These are phyloP conservation scores for Neuroterus valhalla DNA, from an alignment of 1,140 invertebrate species.

Conservation along the genomic window DNA sequence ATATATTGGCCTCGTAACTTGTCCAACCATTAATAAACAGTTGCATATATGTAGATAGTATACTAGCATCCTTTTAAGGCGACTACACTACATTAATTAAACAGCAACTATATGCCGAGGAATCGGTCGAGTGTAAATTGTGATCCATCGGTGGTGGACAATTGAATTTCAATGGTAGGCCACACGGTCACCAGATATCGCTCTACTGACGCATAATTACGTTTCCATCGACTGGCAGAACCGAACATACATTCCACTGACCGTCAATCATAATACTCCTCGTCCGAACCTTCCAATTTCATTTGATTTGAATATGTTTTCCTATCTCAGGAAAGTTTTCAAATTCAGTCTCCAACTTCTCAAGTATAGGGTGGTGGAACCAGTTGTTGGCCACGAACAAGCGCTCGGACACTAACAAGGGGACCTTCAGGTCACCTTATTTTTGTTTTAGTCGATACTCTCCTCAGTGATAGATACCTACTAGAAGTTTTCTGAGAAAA, in stretches of 20 bases:
- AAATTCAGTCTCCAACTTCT: too few species aligned
- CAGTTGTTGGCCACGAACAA: too few species aligned
- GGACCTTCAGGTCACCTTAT: too few species aligned
- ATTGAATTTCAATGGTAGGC: slow-evolving; percentile 28
- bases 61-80: slow-evolving; percentile 13
- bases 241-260: not conserved
- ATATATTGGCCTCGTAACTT: slow-evolving; percentile 1
- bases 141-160: not conserved
- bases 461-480: too few species aligned
- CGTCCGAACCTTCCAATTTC: not conserved
- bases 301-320: not conserved
- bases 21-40: slow-evolving; percentile 26
- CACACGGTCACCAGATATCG: slow-evolving; percentile 26
- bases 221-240: not conserved
- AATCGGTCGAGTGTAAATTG: slow-evolving; percentile 27
- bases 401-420: too few species aligned
- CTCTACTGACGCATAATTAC: slow-evolving; percentile 27
- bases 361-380: too few species aligned
- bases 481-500: too few species aligned
- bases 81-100: slow-evolving; percentile 25
- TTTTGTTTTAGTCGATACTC: too few species aligned
- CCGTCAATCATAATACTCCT: not conserved
- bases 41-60: not conserved
- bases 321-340: too few species aligned
- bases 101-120: not conserved